phyloP scores from a whole-genome alignment of 2,113 vertebrate species.

The Oncorhynchus mykiss region DNA sequence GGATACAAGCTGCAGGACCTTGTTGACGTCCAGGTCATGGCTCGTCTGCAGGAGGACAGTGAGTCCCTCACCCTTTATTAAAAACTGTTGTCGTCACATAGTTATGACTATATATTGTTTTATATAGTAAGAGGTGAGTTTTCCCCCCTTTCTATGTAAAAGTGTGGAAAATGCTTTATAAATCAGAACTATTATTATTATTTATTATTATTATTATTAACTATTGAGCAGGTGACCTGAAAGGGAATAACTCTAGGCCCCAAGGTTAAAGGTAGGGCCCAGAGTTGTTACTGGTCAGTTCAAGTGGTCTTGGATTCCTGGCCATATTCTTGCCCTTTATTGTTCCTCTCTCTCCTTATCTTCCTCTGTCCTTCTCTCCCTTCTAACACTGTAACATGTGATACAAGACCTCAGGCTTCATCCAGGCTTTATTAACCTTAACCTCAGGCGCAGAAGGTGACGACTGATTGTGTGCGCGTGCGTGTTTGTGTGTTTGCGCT shows the following conservation, averaged over 20 bases:
- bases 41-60: conserved; percentile 97
- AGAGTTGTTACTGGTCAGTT: too few relatives aligned
- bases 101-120: too few relatives aligned
- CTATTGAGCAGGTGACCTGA: too few relatives aligned
- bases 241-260: too few relatives aligned
- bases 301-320: too few relatives aligned
- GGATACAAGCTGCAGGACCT: conserved; percentile 95
- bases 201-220: too few relatives aligned
- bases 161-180: too few relatives aligned
- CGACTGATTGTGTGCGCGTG: not conserved
- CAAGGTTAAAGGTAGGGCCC: too few relatives aligned
- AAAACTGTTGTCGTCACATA: not conserved
- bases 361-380: not conserved
- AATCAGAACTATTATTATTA: too few relatives aligned
- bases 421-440: conserved; percentile 67
- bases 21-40: conserved; percentile 96
- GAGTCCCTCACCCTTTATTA: conserved; percentile 48
- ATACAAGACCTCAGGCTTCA: conserved; percentile 67
- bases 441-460: conserved; percentile 47
- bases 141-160: too few relatives aligned
- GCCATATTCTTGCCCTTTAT: too few relatives aligned
- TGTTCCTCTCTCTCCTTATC: not conserved
- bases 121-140: too few relatives aligned
- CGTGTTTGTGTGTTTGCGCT: not conserved
- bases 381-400: not conserved